Percentiles rank a stretch among this genome's conserved stretches.
These are phyloP conservation scores for Platichthys flesus DNA, from an alignment of 2,113 vertebrate genomes.

Conservation along the genomic window DNA sequence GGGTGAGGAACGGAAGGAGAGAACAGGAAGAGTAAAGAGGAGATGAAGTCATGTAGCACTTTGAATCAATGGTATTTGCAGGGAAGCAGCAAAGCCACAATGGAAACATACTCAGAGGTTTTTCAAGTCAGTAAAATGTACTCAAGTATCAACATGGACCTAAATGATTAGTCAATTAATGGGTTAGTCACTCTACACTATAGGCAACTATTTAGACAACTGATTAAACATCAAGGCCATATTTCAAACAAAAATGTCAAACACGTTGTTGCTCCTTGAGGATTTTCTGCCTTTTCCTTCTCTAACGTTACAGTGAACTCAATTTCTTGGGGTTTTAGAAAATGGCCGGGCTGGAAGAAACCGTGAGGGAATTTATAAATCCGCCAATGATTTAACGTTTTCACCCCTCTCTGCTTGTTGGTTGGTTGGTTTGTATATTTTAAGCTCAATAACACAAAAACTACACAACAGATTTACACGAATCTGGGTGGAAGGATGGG, in stretches of 20 bases:
- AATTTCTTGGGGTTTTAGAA: not conserved
- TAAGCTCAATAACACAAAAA: not conserved
- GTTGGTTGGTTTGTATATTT: not conserved
- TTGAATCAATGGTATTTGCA: not conserved
- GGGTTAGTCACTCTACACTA: not conserved
- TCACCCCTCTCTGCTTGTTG: not conserved
- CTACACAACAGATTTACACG: not conserved
- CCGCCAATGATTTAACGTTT: not conserved
- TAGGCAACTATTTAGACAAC: not conserved
- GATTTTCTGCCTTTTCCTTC: not conserved
- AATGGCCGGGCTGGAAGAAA: not conserved
- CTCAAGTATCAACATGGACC: not conserved
- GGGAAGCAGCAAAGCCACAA: not conserved
- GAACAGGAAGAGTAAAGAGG: constrained; percentile 11
- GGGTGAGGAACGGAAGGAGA: constrained; percentile 1
- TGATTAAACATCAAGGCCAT: not conserved
- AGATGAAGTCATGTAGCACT: constrained; percentile 27
- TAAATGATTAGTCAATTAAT: not conserved
- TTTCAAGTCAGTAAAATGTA: not conserved
- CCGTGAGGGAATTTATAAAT: not conserved
- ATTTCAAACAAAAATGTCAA: not conserved
- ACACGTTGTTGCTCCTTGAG: not conserved
- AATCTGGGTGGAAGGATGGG: too few species aligned
- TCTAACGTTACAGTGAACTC: not conserved
- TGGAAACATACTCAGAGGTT: not conserved